Conservation (phyloP, 2,888 invertebrate species). For the Empis stercorea region DNA sequence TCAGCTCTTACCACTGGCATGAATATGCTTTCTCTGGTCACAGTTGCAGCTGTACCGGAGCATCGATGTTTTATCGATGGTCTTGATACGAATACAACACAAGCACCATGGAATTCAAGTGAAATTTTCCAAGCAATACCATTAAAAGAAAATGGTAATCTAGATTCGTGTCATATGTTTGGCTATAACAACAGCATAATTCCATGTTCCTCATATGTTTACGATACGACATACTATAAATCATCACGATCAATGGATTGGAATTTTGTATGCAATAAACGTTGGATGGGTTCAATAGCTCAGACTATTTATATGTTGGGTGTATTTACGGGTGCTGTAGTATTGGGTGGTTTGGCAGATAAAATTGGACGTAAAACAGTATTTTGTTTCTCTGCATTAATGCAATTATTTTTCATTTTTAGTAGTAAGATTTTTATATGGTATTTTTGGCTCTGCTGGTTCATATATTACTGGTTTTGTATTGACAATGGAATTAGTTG, state of each 20-base stretch:
- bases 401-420: conserved; percentile 64
- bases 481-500: conserved; percentile 71
- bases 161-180: conserved; percentile 51
- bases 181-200: conserved; percentile 32
- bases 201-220: conserved; percentile 49
- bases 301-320: conserved; percentile 66
- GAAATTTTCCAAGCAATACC: conserved; percentile 45
- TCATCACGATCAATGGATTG: conserved; percentile 69
- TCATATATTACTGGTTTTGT: conserved; percentile 41
- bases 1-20: conserved; percentile 63
- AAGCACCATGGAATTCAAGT: conserved; percentile 43
- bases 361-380: conserved; percentile 67
- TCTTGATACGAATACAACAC: conserved; percentile 41
- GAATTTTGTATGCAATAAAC: conserved; percentile 63
- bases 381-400: conserved; percentile 60
- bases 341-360: conserved; percentile 66
- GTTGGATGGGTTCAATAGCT: conserved; percentile 71
- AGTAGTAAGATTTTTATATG: conserved; percentile 53
- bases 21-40: conserved; percentile 69
- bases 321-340: conserved; percentile 65
- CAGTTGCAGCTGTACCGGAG: conserved; percentile 67
- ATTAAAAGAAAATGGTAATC: conserved; percentile 39
- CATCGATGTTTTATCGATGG: conserved; percentile 43
- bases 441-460: conserved; percentile 74
- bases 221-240: conserved; percentile 57